phyloP scores from a whole-genome alignment of 1,140 invertebrate species.

The Hormaphis cornu region DNA sequence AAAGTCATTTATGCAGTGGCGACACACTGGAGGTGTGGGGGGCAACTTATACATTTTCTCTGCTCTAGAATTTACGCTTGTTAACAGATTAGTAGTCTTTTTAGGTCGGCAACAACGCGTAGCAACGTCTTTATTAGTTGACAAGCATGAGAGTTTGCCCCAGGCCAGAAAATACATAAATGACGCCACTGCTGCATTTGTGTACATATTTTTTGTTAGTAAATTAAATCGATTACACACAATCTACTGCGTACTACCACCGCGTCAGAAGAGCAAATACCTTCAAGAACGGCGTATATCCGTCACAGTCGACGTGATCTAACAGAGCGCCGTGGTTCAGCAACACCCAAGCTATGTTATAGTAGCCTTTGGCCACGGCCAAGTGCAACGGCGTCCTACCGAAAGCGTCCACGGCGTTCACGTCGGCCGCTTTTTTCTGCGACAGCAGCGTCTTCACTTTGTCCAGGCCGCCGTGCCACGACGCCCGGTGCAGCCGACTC shows the following conservation, averaged over 20 bases:
- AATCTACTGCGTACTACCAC: slow-evolving; percentile 1
- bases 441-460: slow-evolving; percentile 40
- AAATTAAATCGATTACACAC: too few relatives aligned
- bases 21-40: too few relatives aligned
- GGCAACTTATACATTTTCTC: too few relatives aligned
- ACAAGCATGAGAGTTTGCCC: too few relatives aligned
- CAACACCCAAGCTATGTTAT: slow-evolving; percentile 40
- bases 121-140: too few relatives aligned
- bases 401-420: slow-evolving; percentile 38
- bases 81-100: too few relatives aligned
- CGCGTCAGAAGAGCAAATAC: slow-evolving; percentile 34
- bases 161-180: too few relatives aligned
- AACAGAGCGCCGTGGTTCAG: slow-evolving; percentile 39
- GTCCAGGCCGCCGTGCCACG: slow-evolving; percentile 39
- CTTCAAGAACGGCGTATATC: slow-evolving; percentile 41
- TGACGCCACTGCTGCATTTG: too few relatives aligned
- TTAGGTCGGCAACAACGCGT: too few relatives aligned
- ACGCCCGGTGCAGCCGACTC: slow-evolving; percentile 40
- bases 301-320: slow-evolving; percentile 39
- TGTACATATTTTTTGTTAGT: too few relatives aligned
- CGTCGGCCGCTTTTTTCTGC: slow-evolving; percentile 38
- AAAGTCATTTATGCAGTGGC: too few relatives aligned
- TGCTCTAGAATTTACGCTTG: too few relatives aligned
- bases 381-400: slow-evolving; percentile 40
- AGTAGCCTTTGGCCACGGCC: slow-evolving; percentile 40